Conservation (phyloP, 2,113 vertebrate genomes). For the Phodopus roborovskii region DNA sequence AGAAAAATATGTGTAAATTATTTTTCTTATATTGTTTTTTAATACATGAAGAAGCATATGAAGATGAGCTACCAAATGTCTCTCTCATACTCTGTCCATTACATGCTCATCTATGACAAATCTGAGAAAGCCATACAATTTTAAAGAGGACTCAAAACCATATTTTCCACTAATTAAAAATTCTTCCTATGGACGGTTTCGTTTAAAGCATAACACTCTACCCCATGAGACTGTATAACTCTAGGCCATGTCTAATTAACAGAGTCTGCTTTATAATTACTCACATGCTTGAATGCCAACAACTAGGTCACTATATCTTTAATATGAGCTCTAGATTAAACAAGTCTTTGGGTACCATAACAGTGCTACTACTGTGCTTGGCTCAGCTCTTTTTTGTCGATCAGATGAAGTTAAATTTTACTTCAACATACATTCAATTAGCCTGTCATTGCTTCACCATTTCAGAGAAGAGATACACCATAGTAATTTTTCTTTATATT, state of each 20-base stretch:
- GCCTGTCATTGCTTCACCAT: background rate
- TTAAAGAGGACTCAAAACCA: background rate
- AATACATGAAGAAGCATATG: background rate
- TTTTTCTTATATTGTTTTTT: background rate
- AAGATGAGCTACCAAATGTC: background rate
- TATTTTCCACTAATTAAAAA: slow-evolving; percentile 15
- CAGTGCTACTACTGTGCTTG: background rate
- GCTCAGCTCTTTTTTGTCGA: slow-evolving; percentile 22
- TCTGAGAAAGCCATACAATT: background rate
- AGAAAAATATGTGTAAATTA: background rate
- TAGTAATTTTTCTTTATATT: background rate
- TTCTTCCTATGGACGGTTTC: slow-evolving; percentile 5
- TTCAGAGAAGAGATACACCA: background rate
- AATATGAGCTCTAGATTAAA: slow-evolving; percentile 37
- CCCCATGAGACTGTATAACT: slow-evolving; percentile 3
- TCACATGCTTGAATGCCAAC: slow-evolving; percentile 32
- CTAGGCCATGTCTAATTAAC: slow-evolving; percentile 65
- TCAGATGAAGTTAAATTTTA: slow-evolving; percentile 48
- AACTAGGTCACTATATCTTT: slow-evolving; percentile 58
- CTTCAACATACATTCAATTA: slow-evolving; percentile 27
- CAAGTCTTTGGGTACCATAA: slow-evolving; percentile 14
- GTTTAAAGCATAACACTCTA: background rate
- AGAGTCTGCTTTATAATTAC: slow-evolving; percentile 63
- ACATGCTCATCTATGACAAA: background rate
- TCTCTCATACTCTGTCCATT: background rate